These are phyloP conservation scores for Arctia plantaginis DNA, from an alignment of 2,888 invertebrate species.

Conservation along the genomic window DNA sequence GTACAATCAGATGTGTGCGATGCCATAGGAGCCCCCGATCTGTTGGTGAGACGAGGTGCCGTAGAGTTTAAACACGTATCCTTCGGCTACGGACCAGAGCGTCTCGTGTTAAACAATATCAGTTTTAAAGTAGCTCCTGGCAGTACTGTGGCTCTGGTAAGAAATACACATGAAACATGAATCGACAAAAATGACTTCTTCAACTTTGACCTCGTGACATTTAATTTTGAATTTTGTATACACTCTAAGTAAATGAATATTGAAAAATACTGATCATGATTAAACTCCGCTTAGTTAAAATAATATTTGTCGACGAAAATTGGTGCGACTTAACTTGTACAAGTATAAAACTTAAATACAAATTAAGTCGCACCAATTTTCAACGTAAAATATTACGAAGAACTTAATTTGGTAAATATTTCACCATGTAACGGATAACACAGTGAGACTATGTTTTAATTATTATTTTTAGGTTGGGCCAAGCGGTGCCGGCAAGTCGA, in stretches of 20 bases:
- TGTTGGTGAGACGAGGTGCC: conserved; percentile 89
- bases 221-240: background rate
- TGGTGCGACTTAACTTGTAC: no score
- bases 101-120: conserved; percentile 91
- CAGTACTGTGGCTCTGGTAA: conserved; percentile 92
- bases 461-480: conserved; percentile 96
- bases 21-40: conserved; percentile 91
- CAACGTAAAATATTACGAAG: no score
- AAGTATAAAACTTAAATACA: no score
- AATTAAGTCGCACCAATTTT: no score
- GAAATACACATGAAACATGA: conserved; percentile 35
- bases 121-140: conserved; percentile 93
- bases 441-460: no score
- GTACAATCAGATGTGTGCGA: conserved; percentile 96
- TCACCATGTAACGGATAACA: no score
- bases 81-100: conserved; percentile 95
- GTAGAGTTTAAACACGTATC: conserved; percentile 96
- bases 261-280: background rate
- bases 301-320: no score
- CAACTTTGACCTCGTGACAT: background rate
- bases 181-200: background rate
- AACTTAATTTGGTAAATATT: no score
- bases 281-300: background rate
- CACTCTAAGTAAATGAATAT: background rate
- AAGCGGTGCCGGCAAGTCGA: conserved; percentile 97